Base-by-base conservation (phyloP, 2,113 vertebrate species). In the Calidris pugnax region DNA sequence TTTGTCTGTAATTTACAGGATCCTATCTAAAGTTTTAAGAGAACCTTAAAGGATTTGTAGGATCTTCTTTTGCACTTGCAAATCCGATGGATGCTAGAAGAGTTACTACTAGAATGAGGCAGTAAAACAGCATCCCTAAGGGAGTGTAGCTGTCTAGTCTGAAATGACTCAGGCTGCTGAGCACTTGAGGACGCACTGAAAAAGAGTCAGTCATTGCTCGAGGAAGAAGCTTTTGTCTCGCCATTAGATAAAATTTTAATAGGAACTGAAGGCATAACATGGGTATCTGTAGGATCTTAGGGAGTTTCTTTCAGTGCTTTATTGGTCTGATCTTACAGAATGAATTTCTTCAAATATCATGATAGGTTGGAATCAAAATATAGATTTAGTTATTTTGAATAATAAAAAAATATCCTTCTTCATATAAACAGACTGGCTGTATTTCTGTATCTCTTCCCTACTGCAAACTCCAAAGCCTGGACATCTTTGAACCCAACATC, bases 91-190 rank as follows among this genome's bases (percentile, higher is more conserved):
- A 93, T 87, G 77, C 26, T 79, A 35, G 53, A 47, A 73, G 88
- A 89, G 75, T 84, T 90, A 89, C 87, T 91, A 91, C 90, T 67
- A 94, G 85, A 85, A 48, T 16, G 68, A 91, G 86, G 75, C 79
- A 87, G 83, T 92, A 93, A 95, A 94, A 69, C 55, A 83, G 59
- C 59, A 48, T 67, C 91, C 95, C 81, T 83, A 30, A 82, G 64
- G 85, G 85, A 94, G 87, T 78, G 93, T 57, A 45, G 60, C 63
- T 90, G 88, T 89, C 92, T 87, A 45, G 71, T 92, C 91, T 89
- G 89, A 85, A 95, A 89, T 92, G 75, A 89, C 89, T 94, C 91
- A 95, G 91, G 87, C 85, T 76, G 77, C 33, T 86, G 66, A 85
- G 79, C 88, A 82, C n/a, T 86, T 62, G 73, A 75, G 79, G 60